Conservation (phyloP, 2,797 vertebrate species). For the Chrysolophus pictus region DNA sequence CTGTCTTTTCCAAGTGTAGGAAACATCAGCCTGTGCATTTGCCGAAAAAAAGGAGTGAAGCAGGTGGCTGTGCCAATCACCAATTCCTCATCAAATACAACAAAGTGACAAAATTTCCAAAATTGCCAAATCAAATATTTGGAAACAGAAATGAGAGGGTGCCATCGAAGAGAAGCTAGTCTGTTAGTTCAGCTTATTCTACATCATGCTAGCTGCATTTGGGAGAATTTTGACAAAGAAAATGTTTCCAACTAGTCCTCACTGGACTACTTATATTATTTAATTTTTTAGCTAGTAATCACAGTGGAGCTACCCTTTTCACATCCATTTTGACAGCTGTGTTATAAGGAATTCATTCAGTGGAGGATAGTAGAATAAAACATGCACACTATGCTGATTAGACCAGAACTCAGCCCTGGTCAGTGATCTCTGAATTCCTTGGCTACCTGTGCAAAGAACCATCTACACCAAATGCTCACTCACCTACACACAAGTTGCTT, state of each 20-base stretch:
- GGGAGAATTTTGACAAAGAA: constrained; percentile 54
- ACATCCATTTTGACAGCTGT: constrained; percentile 32
- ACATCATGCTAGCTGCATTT: constrained; percentile 40
- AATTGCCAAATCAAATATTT: background rate
- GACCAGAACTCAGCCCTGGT: background rate
- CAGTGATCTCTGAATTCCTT: background rate
- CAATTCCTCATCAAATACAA: background rate
- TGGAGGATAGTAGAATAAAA: constrained; percentile 3
- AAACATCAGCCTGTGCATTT: background rate
- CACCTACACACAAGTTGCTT: background rate
- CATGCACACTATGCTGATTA: background rate
- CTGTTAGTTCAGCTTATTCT: constrained; percentile 38
- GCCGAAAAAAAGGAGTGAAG: background rate
- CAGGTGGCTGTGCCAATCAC: background rate
- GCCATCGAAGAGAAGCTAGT: constrained; percentile 18
- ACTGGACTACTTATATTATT: background rate
- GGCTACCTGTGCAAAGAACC: background rate
- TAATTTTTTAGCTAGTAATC: constrained; percentile 25
- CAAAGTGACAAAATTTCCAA: background rate
- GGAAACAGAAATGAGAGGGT: background rate
- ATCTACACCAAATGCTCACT: fast-evolving
- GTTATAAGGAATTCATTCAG: constrained; percentile 25
- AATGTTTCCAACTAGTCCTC: constrained; percentile 32
- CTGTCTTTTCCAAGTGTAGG: background rate
- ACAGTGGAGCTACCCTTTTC: background rate